phyloP scores from a whole-genome alignment of 1,140 invertebrate species.

The Theocolax elegans region DNA sequence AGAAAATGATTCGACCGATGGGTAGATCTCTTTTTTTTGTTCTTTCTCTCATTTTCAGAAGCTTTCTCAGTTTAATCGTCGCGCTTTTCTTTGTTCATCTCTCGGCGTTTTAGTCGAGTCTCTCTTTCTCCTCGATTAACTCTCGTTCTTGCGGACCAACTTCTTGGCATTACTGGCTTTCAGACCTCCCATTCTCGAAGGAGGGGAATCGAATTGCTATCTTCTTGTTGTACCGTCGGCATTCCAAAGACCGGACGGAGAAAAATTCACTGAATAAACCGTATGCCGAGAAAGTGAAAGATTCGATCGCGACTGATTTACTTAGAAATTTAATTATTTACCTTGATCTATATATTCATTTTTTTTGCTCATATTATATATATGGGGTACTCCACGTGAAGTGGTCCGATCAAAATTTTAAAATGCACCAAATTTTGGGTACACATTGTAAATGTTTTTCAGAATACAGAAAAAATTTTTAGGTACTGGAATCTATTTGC shows the following conservation, averaged over 20 bases:
- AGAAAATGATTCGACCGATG: constrained; percentile 5
- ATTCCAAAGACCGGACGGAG: constrained; percentile 47
- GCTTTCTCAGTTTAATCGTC: constrained; percentile 14
- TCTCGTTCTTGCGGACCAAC: constrained; percentile 4
- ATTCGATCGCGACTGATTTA: no score
- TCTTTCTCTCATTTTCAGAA: not conserved
- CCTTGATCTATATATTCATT: no score
- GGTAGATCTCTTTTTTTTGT: no score
- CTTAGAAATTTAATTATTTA: no score
- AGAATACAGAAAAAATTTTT: no score
- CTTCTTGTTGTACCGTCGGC: constrained; percentile 46
- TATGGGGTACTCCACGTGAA: no score
- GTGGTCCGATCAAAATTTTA: no score
- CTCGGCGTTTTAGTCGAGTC: not conserved
- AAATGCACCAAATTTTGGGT: no score
- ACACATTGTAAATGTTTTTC: no score
- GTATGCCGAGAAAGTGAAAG: not conserved
- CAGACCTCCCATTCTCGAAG: constrained; percentile 24
- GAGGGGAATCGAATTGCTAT: constrained; percentile 25
- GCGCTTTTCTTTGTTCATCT: not conserved
- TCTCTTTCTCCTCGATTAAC: not conserved
- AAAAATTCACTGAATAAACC: not conserved
- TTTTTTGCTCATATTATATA: no score
- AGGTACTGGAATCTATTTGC: no score
- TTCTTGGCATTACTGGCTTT: constrained; percentile 26